Conservation (phyloP, 2,113 vertebrate species). For the Okapia johnstoni region DNA sequence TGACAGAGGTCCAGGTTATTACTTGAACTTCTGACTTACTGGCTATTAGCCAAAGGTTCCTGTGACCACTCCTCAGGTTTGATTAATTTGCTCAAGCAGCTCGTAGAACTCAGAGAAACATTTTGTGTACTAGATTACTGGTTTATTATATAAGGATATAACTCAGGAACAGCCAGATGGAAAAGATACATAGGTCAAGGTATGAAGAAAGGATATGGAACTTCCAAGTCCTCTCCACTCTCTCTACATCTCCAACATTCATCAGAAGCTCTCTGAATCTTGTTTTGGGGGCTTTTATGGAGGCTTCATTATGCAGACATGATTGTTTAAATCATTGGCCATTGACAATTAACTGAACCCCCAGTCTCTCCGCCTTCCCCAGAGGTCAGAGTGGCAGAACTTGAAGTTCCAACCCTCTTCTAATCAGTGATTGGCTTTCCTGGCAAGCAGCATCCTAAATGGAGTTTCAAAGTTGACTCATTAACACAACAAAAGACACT, state of each 20-base stretch:
- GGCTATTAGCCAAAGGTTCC: background rate
- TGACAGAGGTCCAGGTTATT: background rate
- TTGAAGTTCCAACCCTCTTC: background rate
- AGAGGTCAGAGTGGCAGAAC: background rate
- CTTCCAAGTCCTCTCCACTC: background rate
- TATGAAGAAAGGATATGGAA: background rate
- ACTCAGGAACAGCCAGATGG: background rate
- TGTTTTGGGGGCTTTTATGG: background rate
- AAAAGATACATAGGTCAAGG: background rate
- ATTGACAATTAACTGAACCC: background rate
- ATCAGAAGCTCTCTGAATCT: background rate
- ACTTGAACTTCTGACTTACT: background rate
- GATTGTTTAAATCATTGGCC: background rate
- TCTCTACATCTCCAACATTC: background rate
- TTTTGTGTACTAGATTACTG: background rate
- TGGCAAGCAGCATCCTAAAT: background rate
- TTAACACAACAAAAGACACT: background rate
- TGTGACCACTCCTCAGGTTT: background rate
- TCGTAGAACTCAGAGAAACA: background rate
- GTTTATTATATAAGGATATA: background rate
- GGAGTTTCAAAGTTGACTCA: background rate
- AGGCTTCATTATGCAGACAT: background rate
- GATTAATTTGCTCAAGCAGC: background rate
- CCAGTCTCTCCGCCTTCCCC: background rate
- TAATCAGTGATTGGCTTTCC: background rate